Evolutionary conservation across 2,797 vertebrate species (phyloP).

Genomic region (Molothrus aeneus): DNA sequence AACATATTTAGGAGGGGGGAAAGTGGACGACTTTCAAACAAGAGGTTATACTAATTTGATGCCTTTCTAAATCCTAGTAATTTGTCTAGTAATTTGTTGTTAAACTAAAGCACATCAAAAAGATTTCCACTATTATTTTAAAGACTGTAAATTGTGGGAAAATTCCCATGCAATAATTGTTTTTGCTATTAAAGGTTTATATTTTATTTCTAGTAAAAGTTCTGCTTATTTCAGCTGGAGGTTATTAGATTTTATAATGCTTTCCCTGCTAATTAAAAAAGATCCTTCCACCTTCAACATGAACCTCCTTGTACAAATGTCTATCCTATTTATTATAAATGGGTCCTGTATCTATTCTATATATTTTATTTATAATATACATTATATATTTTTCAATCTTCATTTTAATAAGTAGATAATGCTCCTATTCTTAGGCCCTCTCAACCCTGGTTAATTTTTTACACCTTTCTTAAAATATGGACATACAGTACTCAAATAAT

Average conservation of each 20-base stretch:
- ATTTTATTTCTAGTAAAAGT: not conserved
- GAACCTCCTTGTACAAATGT: not conserved
- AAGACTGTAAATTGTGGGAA: not conserved
- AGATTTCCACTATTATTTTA: not conserved
- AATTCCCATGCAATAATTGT: not conserved
- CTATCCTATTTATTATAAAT: not conserved
- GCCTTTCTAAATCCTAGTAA: not conserved
- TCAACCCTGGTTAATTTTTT: not conserved
- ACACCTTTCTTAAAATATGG: not conserved
- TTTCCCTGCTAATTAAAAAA: not conserved
- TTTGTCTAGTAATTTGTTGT: not conserved
- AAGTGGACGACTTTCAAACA: not conserved
- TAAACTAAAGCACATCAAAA: not conserved
- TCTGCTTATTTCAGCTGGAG: not conserved
- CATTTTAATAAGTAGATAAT: not conserved
- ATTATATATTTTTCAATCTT: not conserved
- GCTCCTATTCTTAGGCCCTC: not conserved
- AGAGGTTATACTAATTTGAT: not conserved
- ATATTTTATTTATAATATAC: not conserved
- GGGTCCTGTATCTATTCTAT: not conserved
- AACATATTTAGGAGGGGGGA: fast-evolving
- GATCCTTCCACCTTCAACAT: not conserved
- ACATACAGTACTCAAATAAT: not conserved
- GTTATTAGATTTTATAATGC: not conserved
- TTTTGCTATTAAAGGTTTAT: not conserved